phyloP scores from a whole-genome alignment of 2,888 invertebrate genomes.

The Epistrophe grossulariae region DNA sequence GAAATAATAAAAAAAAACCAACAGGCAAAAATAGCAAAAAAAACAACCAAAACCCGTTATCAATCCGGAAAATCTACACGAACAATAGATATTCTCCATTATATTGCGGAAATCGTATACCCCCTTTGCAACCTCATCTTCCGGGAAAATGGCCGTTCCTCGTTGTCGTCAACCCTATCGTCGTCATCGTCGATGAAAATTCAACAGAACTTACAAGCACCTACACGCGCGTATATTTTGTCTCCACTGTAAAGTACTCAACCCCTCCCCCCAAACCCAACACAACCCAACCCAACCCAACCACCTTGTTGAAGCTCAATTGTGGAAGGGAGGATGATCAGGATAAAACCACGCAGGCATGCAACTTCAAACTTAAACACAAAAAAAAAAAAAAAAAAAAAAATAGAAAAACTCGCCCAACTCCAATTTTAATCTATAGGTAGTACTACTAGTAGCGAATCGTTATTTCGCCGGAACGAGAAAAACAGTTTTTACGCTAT shows the following conservation, averaged over 20 bases:
- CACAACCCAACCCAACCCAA: not conserved
- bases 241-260: no score
- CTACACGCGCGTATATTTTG: not conserved
- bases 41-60: constrained; percentile 57
- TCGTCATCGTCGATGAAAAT: constrained; percentile 31
- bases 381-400: not conserved
- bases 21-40: constrained; percentile 37
- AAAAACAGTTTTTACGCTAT: constrained; percentile 66
- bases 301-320: constrained; percentile 33
- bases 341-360: constrained; percentile 55
- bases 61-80: constrained; percentile 74
- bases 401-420: not conserved
- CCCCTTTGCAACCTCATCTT: constrained; percentile 20
- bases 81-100: constrained; percentile 71
- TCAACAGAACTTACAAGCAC: constrained; percentile 45
- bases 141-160: constrained; percentile 11
- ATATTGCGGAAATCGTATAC: constrained; percentile 69
- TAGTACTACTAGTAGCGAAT: not conserved
- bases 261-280: no score
- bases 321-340: constrained; percentile 52
- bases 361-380: constrained; percentile 40
- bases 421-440: constrained; percentile 26
- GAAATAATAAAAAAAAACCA: not conserved
- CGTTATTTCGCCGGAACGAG: constrained; percentile 34
- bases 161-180: constrained; percentile 13